Conservation (phyloP, 2,797 vertebrate species). For the Luscinia luscinia region DNA sequence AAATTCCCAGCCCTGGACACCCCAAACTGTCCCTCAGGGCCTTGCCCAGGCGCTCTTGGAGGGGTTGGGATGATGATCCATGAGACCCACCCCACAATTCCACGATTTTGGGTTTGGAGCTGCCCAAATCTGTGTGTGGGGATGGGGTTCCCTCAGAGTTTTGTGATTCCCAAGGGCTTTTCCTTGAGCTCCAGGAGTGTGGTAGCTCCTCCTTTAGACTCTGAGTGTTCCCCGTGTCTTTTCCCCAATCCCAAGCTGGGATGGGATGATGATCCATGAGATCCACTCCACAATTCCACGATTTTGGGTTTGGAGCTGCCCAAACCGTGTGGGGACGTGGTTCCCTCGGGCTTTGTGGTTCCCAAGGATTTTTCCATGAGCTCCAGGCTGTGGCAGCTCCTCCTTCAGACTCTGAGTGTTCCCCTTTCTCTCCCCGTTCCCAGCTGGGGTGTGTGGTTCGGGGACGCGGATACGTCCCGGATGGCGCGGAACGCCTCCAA, state of each 20-base stretch:
- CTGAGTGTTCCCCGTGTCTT: not conserved
- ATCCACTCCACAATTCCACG: accelerated
- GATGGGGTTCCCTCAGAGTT: accelerated
- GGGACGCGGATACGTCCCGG: slow-evolving; percentile 87
- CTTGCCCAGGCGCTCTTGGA: not conserved
- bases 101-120: accelerated
- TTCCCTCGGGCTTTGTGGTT: not conserved
- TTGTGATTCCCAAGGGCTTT: accelerated
- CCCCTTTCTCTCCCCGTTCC: not conserved
- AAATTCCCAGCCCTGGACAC: not conserved
- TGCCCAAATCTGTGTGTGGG: not conserved
- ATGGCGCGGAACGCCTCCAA: slow-evolving; percentile 86
- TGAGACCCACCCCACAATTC: accelerated
- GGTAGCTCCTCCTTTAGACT: accelerated
- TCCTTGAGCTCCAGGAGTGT: accelerated
- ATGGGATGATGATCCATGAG: accelerated
- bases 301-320: not conserved
- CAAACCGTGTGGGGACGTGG: accelerated
- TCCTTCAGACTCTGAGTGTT: accelerated
- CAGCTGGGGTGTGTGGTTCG: slow-evolving; percentile 74
- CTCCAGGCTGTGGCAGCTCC: accelerated
- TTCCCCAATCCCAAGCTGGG: not conserved
- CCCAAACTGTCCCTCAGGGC: not conserved
- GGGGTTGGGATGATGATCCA: not conserved
- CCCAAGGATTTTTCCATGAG: accelerated